Percentiles rank a stretch among this genome's conserved stretches.
Evolutionary conservation across 2,113 vertebrate genomes (phyloP).

Genomic region (Hiodon tergisus): DNA sequence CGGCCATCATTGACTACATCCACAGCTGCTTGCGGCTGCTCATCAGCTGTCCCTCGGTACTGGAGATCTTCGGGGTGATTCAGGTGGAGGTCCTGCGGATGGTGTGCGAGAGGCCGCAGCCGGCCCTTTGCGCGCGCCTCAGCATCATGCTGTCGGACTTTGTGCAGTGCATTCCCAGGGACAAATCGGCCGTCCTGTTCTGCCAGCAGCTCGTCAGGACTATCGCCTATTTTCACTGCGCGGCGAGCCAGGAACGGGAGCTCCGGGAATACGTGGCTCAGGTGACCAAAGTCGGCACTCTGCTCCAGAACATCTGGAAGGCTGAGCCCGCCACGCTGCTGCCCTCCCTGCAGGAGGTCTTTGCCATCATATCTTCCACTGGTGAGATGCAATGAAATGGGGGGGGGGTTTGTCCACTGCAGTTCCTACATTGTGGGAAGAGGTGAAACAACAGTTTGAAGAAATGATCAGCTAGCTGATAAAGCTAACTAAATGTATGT

Average conservation of each 20-base stretch:
- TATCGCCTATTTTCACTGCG: conserved; percentile 87
- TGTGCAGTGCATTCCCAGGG: conserved; percentile 87
- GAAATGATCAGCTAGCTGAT: no score
- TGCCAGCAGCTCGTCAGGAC: conserved; percentile 96
- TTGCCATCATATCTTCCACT: conserved; percentile 86
- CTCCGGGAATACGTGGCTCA: conserved; percentile 86
- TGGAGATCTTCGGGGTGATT: conserved; percentile 83
- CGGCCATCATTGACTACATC: conserved; percentile 84
- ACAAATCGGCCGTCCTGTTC: conserved; percentile 77
- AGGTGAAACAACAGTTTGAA: no score
- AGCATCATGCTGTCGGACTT: conserved; percentile 85
- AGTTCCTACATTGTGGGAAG: no score
- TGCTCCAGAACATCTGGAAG: conserved; percentile 93
- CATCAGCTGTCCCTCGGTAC: conserved; percentile 92
- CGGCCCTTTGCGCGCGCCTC: conserved; percentile 77
- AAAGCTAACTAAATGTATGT: no score
- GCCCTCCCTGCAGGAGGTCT: conserved; percentile 91
- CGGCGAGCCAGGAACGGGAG: conserved; percentile 76
- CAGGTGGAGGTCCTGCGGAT: conserved; percentile 83
- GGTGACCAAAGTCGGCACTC: conserved; percentile 83
- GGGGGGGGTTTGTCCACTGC: no score
- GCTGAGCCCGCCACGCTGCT: conserved; percentile 82
- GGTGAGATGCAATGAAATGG: conserved; percentile 59
- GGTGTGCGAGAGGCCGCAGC: conserved; percentile 82
- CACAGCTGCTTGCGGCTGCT: conserved; percentile 84